phyloP scores from a whole-genome alignment of 2,888 invertebrate genomes.

The Drosophila austrosaltans region DNA sequence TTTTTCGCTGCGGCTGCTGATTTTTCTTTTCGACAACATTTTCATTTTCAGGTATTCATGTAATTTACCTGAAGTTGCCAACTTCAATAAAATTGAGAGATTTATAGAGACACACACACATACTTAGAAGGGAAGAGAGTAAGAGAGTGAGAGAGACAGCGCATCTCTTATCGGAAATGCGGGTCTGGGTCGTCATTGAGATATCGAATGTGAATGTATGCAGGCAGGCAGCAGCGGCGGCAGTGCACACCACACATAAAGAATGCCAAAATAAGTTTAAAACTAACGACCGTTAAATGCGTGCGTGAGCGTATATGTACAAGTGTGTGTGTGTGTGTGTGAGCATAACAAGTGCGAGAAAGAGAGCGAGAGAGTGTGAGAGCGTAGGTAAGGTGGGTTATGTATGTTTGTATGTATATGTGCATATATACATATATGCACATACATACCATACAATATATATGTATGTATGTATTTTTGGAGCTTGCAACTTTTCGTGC shows the following conservation, averaged over 20 bases:
- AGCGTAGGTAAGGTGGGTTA: constrained; percentile 35
- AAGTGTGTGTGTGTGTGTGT: constrained; percentile 33
- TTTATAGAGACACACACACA: constrained; percentile 9
- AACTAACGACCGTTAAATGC: constrained; percentile 63
- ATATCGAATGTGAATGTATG: constrained; percentile 34
- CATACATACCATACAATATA: not conserved
- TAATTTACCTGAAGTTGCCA: constrained; percentile 29
- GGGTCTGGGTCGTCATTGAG: constrained; percentile 76
- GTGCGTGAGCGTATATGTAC: constrained; percentile 28
- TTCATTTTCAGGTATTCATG: constrained; percentile 23
- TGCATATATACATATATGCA: constrained; percentile 15
- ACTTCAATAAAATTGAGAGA: constrained; percentile 21
- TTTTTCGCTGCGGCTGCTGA: too few relatives aligned
- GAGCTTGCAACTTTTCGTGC: constrained; percentile 69
- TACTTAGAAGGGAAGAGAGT: not conserved
- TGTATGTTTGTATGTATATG: constrained; percentile 24
- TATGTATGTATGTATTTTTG: constrained; percentile 60
- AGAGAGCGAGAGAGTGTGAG: constrained; percentile 12
- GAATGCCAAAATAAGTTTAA: constrained; percentile 77
- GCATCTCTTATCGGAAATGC: constrained; percentile 63
- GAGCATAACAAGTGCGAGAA: constrained; percentile 18
- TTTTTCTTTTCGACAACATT: constrained; percentile 3
- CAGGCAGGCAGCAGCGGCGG: constrained; percentile 50
- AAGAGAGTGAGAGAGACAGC: constrained; percentile 31
- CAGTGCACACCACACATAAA: constrained; percentile 52